Base-by-base conservation (phyloP, 2,797 vertebrate genomes). In the Microctenopoma steveboyesi region DNA sequence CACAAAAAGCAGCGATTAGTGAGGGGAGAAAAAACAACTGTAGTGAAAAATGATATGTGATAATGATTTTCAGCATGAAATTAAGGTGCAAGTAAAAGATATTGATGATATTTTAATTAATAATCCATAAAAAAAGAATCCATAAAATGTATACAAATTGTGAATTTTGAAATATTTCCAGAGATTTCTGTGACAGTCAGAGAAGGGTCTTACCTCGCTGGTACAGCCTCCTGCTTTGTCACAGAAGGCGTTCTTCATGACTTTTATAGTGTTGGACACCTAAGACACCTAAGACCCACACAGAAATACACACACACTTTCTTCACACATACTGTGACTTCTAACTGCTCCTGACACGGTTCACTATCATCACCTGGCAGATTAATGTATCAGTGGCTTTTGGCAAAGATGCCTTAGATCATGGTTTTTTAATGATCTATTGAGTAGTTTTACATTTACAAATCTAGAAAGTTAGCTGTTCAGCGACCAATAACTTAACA, bases 231-330 rank as follows among this genome's bases (percentile, higher is more conserved):
- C 22, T 22, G 22, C 22, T 78, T 69, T 78, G 59, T 88, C 2
- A 54, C 10, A 0, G 37, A 33, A 15, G 42, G 25, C 42, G 3
- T 69, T 57, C 53, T 61, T 28, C 62, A 27, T 58, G 28, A 42
- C 75, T 89, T 93, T 89, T 93, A 93, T 91, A 93, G 57, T 48
- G 13, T 76, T 50, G 47, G 76, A 74, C 59, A 69, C 50, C 71
- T 9, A 43, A 60, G 85, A 80, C 78, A 86, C 84, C 65, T 64
- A 75, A 89, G 82, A 80, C 30, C 5, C 30, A 33, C 30, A 33
- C 30, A 33, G 7, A 33, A 33, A 5, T 33, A 6, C 30, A 5
- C 28, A 58, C 51, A 37, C 33, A 59, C 33, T 28, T 28, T 64
- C 42, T 72, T 16, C 16, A 22, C 16, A 18, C 74, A n/a, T 40